These are phyloP conservation scores for Lasioglossum malachurum DNA, from an alignment of 2,888 invertebrate species.

Conservation along the genomic window DNA sequence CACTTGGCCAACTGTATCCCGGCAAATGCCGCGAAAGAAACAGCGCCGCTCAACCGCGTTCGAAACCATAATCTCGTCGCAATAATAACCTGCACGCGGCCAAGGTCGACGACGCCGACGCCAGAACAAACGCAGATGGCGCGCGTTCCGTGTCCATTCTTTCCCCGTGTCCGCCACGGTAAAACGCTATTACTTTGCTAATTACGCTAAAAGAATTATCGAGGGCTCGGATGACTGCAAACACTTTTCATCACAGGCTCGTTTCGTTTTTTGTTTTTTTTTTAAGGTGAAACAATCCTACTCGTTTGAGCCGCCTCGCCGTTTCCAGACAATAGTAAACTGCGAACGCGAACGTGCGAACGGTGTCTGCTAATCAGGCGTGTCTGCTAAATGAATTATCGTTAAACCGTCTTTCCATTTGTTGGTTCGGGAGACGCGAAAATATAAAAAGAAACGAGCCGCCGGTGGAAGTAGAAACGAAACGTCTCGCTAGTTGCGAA, in stretches of 20 bases:
- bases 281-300: not conserved
- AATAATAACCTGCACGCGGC: slow-evolving; percentile 14
- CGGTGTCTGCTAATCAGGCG: not conserved
- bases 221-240: not conserved
- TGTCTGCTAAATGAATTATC: not conserved
- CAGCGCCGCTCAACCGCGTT: not conserved
- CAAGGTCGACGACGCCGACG: slow-evolving; percentile 32
- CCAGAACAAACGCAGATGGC: not conserved
- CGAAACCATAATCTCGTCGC: slow-evolving; percentile 14
- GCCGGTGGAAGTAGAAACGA: not conserved
- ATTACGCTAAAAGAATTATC: not conserved
- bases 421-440: not conserved
- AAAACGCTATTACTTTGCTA: not conserved
- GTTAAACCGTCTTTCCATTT: not conserved
- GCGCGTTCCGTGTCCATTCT: not conserved
- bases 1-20: not conserved
- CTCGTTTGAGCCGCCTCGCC: not conserved
- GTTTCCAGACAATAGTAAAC: not conserved
- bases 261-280: not conserved
- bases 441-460: not conserved
- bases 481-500: not conserved
- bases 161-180: not conserved
- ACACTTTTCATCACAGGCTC: too few species aligned
- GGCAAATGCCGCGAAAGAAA: not conserved
- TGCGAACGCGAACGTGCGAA: not conserved